Evolutionary conservation across 2,113 vertebrate species (phyloP), one percentile per base, ranked within the genome.

Genomic region (Zapornia atra): DNA sequence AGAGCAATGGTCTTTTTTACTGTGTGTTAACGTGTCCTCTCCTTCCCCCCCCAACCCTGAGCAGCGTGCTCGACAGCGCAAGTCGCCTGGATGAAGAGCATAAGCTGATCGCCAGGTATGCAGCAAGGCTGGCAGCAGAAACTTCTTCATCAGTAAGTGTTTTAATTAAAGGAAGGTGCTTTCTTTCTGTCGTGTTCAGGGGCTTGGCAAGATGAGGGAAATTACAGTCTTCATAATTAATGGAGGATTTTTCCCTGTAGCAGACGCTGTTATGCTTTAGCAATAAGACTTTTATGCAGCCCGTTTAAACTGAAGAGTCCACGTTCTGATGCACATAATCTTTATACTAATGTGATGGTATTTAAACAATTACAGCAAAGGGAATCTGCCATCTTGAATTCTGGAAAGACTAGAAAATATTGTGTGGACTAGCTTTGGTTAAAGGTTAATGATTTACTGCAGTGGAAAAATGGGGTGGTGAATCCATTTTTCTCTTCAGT

Each of bases 61-160:
- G 90, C 96, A 99, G 99, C 91, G 98, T 99, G 98, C 98, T 99
- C 56, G 99, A 99, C 97, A 98, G 98, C 34, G 98, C 98, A 57
- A 99, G 98, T 96, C 98, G 99, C 94, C 98, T 99, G 92, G 99
- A 99, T 94, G 99, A 99, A 96, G 99, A 99, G 38, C 99, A 99
- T 97, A 98, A 98, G 94, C 98, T 99, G 98, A 99, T 99, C 72
- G 99, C 99, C 96, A 99, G 99, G 97, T 99, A 99, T 5, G 99
- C 99, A 81, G 99, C 99, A 88, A 98, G 99, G 94, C 98, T 99
- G 97, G 99, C 99, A 93, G 99, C 99, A 89, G 99, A 99, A 97
- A 98, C 98, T 95, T 97, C 98, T 51, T 97, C 99, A 70, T 97
- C 97, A 97, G 99, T 99, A 98, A 99, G 99, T 98, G 96, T 86